phyloP scores from a whole-genome alignment of 2,113 vertebrate genomes.

The Dromaius novaehollandiae region DNA sequence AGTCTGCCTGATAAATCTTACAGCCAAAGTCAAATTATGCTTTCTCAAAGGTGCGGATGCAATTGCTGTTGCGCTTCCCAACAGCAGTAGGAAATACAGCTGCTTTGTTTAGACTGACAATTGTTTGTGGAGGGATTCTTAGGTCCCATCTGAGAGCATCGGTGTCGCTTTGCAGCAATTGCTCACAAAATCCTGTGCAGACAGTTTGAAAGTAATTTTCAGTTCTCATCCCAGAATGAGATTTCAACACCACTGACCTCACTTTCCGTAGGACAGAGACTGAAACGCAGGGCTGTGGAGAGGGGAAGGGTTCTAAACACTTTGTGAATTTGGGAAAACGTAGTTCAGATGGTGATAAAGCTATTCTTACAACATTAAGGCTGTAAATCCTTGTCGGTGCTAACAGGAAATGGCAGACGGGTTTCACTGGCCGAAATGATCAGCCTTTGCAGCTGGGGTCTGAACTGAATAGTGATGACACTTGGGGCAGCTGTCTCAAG shows the following conservation, averaged over 20 bases:
- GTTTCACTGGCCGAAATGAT: background rate
- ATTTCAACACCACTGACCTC: background rate
- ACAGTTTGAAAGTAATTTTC: background rate
- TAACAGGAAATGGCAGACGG: background rate
- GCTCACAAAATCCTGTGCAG: background rate
- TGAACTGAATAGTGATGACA: background rate
- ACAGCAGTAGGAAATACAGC: rapidly evolving
- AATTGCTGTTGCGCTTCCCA: background rate
- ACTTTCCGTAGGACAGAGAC: background rate
- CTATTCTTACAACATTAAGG: background rate
- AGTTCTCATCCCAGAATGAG: background rate
- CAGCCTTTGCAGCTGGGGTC: background rate
- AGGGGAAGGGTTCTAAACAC: background rate
- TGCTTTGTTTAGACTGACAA: background rate
- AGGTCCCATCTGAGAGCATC: background rate
- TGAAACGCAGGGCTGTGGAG: background rate
- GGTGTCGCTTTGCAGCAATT: background rate
- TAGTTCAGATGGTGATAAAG: background rate
- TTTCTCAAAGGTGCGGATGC: background rate
- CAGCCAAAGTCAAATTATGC: background rate
- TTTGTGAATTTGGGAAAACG: background rate
- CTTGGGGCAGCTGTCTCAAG: background rate
- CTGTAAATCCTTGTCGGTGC: background rate
- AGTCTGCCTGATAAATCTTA: background rate
- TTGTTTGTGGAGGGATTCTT: background rate